Percentiles rank a stretch among this genome's conserved stretches.
phyloP scores from a whole-genome alignment of 2,797 vertebrate genomes.

The Tangara arthus region DNA sequence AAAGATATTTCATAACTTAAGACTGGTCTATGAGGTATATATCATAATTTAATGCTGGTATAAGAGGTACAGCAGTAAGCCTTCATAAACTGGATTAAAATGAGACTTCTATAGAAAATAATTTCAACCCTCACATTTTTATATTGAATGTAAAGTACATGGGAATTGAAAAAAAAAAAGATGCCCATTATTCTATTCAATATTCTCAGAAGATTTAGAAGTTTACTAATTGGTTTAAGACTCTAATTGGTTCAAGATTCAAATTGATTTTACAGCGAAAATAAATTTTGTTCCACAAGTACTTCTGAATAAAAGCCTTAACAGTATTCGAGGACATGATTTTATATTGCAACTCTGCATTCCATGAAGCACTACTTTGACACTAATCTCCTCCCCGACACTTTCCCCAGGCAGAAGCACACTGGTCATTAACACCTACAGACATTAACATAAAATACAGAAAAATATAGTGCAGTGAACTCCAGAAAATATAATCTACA shows the following conservation, averaged over 20 bases:
- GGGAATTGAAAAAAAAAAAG: neutral
- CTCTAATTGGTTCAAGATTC: neutral
- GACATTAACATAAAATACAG: too few species aligned
- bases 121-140: neutral
- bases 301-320: neutral
- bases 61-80: neutral
- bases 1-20: neutral
- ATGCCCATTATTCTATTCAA: neutral
- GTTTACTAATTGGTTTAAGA: neutral
- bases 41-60: neutral
- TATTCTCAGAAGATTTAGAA: neutral
- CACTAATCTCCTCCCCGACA: fast-evolving
- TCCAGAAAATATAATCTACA: too few species aligned
- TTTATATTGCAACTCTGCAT: neutral
- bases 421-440: neutral
- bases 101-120: neutral
- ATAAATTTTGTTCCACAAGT: neutral
- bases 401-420: neutral
- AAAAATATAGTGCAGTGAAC: too few species aligned
- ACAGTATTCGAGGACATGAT: neutral
- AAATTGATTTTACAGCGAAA: neutral
- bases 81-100: neutral
- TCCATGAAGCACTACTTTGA: neutral
- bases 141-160: neutral
- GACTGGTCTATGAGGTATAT: neutral